These are phyloP conservation scores for Crotalus helleri DNA, from an alignment of 2,113 vertebrate genomes.

Conservation along the genomic window DNA sequence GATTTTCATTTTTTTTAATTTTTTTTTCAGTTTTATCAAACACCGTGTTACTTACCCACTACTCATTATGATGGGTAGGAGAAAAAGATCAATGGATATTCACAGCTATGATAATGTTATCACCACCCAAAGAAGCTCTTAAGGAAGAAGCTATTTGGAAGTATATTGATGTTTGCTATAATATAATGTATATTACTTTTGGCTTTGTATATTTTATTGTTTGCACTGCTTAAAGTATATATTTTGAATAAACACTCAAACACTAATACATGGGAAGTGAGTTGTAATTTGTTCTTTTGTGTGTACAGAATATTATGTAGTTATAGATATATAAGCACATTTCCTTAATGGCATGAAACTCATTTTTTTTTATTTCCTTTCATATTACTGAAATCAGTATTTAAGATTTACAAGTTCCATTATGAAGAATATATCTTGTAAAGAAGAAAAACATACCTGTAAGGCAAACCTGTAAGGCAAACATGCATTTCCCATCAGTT, in stretches of 20 bases:
- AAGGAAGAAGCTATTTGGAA: not conserved
- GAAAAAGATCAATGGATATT: not conserved
- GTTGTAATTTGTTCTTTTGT: not conserved
- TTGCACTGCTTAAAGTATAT: not conserved
- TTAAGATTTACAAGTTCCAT: conserved; percentile 32
- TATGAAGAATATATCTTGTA: conserved; percentile 30
- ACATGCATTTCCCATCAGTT: conserved; percentile 27
- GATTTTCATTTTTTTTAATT: not conserved
- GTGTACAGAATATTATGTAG: not conserved
- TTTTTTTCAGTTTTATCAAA: not conserved
- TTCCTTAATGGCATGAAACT: not conserved
- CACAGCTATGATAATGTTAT: not conserved
- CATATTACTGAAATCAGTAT: conserved; percentile 28
- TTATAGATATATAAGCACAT: not conserved
- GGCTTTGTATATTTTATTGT: not conserved
- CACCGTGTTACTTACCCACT: not conserved
- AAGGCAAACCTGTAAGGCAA: conserved; percentile 32
- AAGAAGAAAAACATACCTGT: conserved; percentile 21
- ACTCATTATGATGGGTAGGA: not conserved
- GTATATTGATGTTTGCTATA: not conserved
- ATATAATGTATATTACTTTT: not conserved
- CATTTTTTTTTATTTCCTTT: not conserved
- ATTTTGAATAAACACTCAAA: not conserved
- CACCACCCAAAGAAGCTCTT: not conserved
- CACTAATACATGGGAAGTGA: not conserved